Base-by-base conservation (phyloP, 2,113 vertebrate genomes). In the Perca schrenkii region DNA sequence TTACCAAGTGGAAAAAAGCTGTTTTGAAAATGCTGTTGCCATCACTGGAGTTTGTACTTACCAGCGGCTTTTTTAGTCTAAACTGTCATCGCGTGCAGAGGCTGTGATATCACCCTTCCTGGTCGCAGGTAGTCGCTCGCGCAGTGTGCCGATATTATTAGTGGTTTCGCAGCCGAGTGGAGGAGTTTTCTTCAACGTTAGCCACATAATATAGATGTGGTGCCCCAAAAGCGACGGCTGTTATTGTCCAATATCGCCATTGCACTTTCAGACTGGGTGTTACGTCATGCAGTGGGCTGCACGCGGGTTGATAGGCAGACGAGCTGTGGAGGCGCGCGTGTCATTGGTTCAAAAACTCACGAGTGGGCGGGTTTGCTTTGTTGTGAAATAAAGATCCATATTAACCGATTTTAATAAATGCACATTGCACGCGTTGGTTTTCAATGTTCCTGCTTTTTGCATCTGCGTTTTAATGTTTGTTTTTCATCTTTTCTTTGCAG, bases 171-270 rank as follows among this genome's bases (percentile, higher is more conserved):
- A 81, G 83, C 84, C 74, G 80, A 34, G 74, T 72, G 75, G 85
- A 74, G 60, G 78, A 34, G 84, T 82, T 80, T 80, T 57, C 77
- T 78, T 87, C n/a, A 34, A 7, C 75, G 68, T 81, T 71, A 87
- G 91, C 90, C 92, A 89, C 93, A 93, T 93, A 90, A 91, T 89
- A 80, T 6, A 88, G 89, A 92, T 74, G 91, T 79, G 89, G 89
- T 75, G 66, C 82, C 84, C 80, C 82, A 54, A 74, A 87, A 82
- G 91, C 88, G 90, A 84, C 21, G 87, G 89, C 90, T 93, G 91
- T 92, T 94, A 85, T 91, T 92, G 94, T 94, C 90, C 89, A 90
- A 86, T 88, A 88, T 92, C 94, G 94, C 94, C 94, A 94, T 94
- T 94, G 91, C 94, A 91, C 91, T 91, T 81, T 73, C 91, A 88